Conservation (phyloP, 2,113 vertebrate genomes). For the Lepus americanus region DNA sequence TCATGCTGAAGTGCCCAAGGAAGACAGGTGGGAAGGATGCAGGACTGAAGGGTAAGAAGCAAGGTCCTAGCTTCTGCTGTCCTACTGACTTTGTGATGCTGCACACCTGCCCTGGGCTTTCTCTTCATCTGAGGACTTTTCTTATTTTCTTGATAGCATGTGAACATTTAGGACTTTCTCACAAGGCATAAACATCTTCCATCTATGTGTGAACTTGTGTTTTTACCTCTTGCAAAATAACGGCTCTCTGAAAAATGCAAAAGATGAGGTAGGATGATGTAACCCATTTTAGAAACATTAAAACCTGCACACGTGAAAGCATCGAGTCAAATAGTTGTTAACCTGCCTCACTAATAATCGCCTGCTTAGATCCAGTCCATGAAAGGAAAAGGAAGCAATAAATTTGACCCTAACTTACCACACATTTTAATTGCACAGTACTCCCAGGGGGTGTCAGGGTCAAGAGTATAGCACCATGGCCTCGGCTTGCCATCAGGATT, state of each 20-base stretch:
- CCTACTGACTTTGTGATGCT: neutral
- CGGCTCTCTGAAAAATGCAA: neutral
- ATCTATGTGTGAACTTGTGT: neutral
- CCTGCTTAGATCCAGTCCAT: constrained; percentile 78
- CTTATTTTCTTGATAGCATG: neutral
- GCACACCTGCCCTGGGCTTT: neutral
- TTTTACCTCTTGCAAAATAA: constrained; percentile 37
- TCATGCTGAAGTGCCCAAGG: neutral
- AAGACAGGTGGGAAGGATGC: neutral
- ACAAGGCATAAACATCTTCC: neutral
- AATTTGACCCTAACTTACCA: constrained; percentile 92
- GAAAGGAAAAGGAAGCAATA: constrained; percentile 90
- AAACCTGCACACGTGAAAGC: constrained; percentile 60
- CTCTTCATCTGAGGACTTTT: neutral
- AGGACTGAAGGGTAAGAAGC: neutral
- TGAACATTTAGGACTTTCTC: neutral
- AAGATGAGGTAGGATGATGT: constrained; percentile 1
- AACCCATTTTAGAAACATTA: constrained; percentile 70
- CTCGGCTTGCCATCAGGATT: constrained; percentile 97
- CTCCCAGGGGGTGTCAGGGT: constrained; percentile 96
- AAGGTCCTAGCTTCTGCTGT: neutral
- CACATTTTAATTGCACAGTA: constrained; percentile 98
- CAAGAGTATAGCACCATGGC: constrained; percentile 98
- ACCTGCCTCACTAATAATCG: constrained; percentile 69
- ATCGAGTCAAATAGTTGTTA: constrained; percentile 74